Conservation (phyloP, 1,140 invertebrate species). For the Bacillus rossius region DNA sequence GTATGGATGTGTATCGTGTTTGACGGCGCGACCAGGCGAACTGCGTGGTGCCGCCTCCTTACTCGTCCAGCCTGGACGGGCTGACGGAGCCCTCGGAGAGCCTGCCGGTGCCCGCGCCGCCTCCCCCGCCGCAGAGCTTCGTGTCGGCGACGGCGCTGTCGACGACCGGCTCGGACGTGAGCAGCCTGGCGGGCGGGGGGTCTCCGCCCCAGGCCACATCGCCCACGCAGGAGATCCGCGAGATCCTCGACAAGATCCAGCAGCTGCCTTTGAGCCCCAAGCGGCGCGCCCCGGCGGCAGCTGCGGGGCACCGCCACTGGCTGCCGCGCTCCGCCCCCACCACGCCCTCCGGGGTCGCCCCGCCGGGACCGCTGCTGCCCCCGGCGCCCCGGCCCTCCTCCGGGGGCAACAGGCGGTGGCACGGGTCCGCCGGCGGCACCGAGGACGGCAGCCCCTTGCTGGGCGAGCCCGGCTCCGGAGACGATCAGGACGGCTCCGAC, state of each 20-base stretch:
- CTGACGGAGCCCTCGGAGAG: conserved; percentile 27
- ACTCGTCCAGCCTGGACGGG: conserved; percentile 68
- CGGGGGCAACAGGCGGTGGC: background rate
- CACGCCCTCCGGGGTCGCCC: conserved; percentile 36
- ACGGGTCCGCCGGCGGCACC: background rate
- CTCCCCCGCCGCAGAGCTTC: conserved; percentile 1
- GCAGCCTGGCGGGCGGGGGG: conserved; percentile 54
- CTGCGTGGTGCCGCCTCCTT: conserved; percentile 70
- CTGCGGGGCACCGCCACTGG: conserved; percentile 29
- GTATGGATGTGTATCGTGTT: no score
- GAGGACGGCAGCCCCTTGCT: conserved; percentile 7
- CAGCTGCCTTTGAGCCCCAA: conserved; percentile 44
- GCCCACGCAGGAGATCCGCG: conserved; percentile 62
- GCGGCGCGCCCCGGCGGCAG: background rate
- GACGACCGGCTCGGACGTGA: conserved; percentile 56
- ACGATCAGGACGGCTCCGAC: background rate
- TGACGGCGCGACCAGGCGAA: no score
- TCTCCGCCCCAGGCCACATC: conserved; percentile 72
- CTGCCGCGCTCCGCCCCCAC: conserved; percentile 36
- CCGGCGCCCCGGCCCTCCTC: conserved; percentile 17
- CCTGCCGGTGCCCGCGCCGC: background rate
- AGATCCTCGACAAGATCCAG: conserved; percentile 61
- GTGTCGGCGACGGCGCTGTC: conserved; percentile 10
- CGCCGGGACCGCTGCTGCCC: conserved; percentile 34
- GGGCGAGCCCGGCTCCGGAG: background rate